phyloP scores from a whole-genome alignment of 2,888 invertebrate species.

The Callimorpha dominula region DNA sequence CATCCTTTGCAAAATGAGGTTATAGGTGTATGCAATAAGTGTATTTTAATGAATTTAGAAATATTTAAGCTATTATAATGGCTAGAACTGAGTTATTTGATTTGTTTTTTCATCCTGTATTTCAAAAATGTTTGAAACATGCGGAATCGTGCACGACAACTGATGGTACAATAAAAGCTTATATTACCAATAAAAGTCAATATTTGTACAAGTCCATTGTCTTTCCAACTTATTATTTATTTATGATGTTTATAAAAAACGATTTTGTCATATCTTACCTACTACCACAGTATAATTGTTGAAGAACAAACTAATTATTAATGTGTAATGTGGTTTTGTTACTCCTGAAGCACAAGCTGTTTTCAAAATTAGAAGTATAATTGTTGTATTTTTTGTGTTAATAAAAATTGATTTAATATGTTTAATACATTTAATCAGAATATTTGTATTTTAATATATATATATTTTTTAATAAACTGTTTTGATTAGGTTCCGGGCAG shows the following conservation, averaged over 20 bases:
- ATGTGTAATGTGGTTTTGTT: not conserved
- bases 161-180: slow-evolving; percentile 70
- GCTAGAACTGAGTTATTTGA: slow-evolving; percentile 84
- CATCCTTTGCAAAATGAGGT: slow-evolving; percentile 70
- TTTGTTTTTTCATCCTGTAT: slow-evolving; percentile 85
- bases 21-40: slow-evolving; percentile 73
- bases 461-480: not conserved
- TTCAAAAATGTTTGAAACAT: slow-evolving; percentile 85
- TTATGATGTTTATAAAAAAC: not conserved
- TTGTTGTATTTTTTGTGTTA: no score
- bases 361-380: no score
- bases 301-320: slow-evolving; percentile 9
- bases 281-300: not conserved
- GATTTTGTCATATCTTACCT: not conserved
- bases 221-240: slow-evolving; percentile 22
- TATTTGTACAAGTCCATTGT: slow-evolving; percentile 34
- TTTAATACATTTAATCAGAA: no score
- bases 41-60: slow-evolving; percentile 68
- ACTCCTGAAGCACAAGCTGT: no score
- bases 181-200: slow-evolving; percentile 22
- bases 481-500: slow-evolving; percentile 84
- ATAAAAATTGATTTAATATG: no score
- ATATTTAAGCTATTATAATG: slow-evolving; percentile 70
- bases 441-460: no score
- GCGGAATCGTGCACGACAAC: slow-evolving; percentile 74